Conservation (phyloP, 2,113 vertebrate genomes). For the Actenoides hombroni region DNA sequence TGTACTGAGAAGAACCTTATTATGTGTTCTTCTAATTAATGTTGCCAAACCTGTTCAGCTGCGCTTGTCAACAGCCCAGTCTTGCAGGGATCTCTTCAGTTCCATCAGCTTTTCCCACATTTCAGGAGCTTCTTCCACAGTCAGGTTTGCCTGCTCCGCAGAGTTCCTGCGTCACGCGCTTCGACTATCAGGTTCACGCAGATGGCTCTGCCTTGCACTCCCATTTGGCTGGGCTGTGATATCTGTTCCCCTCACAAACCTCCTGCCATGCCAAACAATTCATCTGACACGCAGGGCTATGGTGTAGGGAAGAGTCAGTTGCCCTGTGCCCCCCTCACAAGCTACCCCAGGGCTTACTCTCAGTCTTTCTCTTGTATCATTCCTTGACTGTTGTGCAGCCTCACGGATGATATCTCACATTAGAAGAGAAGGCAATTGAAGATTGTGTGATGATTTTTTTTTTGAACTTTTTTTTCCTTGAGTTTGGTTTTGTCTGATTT, state of each 20-base stretch:
- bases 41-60: neutral
- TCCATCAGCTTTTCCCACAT: neutral
- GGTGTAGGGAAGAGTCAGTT: neutral
- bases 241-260: neutral
- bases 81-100: neutral
- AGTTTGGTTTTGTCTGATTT: neutral
- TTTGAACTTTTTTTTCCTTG: neutral
- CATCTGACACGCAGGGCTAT: fast-evolving
- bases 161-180: fast-evolving
- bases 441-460: no score
- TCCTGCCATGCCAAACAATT: fast-evolving
- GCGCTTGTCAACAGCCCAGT: neutral
- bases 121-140: neutral
- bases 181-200: neutral
- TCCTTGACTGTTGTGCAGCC: fast-evolving
- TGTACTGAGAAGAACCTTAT: neutral
- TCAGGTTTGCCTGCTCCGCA: neutral
- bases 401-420: fast-evolving
- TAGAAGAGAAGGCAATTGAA: neutral
- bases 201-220: neutral
- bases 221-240: fast-evolving
- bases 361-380: no score
- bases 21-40: neutral
- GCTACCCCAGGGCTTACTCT: no score
- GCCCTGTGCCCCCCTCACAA: no score